Evolutionary conservation across 2,888 invertebrate genomes (phyloP), one percentile per base, ranked within the genome.

Genomic region (Venustoraphidia nigricollis): DNA sequence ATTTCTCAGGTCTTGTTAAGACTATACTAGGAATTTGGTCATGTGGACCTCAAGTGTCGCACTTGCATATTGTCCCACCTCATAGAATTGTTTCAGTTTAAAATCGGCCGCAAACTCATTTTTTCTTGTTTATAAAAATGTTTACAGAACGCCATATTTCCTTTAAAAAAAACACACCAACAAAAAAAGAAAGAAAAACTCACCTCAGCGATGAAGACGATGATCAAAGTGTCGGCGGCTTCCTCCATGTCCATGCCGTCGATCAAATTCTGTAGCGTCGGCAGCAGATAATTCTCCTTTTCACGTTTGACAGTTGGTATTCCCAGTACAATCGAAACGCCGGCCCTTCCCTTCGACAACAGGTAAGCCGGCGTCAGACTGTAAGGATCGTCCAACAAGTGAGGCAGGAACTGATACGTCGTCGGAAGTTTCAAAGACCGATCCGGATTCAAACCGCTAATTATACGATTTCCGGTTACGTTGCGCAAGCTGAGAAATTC

Each of bases 291-390:
- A 55, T 77, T 84, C 60, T 92, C 89, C 56, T 88, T 86, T 54
- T 90, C 88, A 40, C 95, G 71, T 57, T 81, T 83, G 8, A 95
- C 92, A 0, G 94, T 94, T 0, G 94, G 94, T 52, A 95, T 75
- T 0, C 91, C 95, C 44, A 94, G 70, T 1, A 93, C 88, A 51
- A 92, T 75, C 44, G 88, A 84, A 0, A 85, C 86, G 54, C 84
- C 83, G 9, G 73, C 72, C 49, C 86, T 73, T 2, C 81, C 82
- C 53, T 79, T 80, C 36, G 83, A 83, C 64, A 89, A 72, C 56
- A 84, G 73, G 63, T 82, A 85, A 9, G 85, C 83, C 2, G 93
- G 88, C 49, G 80, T 73, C 48, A 92, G 67, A 57, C 87, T 87
- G 53, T 77, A 71, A 0, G 83, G 81, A 61, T 86, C 81, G 53